These are phyloP conservation scores for Nomada lathburiana DNA, from an alignment of 2,888 invertebrate species.

Conservation along the genomic window DNA sequence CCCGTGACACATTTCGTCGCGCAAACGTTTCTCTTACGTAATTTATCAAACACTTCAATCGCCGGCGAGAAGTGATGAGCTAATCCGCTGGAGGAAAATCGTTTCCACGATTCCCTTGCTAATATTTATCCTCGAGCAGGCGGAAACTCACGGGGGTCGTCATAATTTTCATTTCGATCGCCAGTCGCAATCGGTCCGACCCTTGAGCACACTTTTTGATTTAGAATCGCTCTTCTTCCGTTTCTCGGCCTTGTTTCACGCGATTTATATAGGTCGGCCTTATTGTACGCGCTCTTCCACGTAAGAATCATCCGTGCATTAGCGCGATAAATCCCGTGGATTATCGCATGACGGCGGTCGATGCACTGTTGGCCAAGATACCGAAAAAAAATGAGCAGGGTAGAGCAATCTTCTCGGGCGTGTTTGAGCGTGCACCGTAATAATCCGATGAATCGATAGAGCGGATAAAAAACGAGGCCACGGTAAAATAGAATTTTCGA, in stretches of 20 bases:
- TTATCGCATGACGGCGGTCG: constrained; percentile 23
- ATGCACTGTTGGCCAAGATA: constrained; percentile 24
- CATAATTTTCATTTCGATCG: constrained; percentile 51
- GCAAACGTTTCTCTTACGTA: too few species aligned
- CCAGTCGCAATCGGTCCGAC: constrained; percentile 29
- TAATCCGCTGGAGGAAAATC: background rate
- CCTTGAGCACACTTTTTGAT: constrained; percentile 57
- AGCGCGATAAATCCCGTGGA: constrained; percentile 53
- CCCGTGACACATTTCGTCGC: too few species aligned
- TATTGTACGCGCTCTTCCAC: background rate
- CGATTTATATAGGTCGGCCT: constrained; percentile 53
- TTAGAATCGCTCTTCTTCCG: constrained; percentile 57
- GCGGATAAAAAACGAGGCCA: background rate
- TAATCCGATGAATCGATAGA: constrained; percentile 33
- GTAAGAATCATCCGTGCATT: constrained; percentile 54
- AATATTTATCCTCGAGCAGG: constrained; percentile 36
- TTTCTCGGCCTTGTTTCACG: constrained; percentile 51
- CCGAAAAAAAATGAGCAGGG: background rate
- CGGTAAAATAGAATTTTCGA: constrained; percentile 17
- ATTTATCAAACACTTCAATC: background rate
- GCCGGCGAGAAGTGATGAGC: background rate
- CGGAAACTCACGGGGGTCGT: constrained; percentile 11
- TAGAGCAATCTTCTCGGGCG: background rate
- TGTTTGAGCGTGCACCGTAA: constrained; percentile 28
- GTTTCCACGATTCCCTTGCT: too few species aligned